Evolutionary conservation across 2,113 vertebrate genomes (phyloP), one percentile per base, ranked within the genome.

Genomic region (Cyanistes caeruleus): DNA sequence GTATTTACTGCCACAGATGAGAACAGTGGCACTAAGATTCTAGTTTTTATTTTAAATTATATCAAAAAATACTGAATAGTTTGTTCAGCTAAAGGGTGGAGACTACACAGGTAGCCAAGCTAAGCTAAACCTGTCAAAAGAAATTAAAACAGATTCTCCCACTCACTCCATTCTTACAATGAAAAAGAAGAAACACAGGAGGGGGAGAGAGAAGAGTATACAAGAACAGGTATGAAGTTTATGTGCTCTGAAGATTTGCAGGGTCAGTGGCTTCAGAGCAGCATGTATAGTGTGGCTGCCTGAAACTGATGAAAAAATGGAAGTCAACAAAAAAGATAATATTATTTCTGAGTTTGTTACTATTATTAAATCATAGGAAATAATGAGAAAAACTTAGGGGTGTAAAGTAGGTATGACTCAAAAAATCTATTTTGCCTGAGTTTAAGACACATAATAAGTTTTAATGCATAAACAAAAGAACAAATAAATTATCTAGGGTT

Each of bases 281-380:
- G 6, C 5, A 48, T 37, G 2, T 49, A 7, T 9, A 22, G 1
- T 20, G 13, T 8, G 10, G 2, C 10, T 79, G 16, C 3, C 19
- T 72, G 58, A 75, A 86, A 79, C 16, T 15, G 28, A 27, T 35
- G 7, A 67, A 70, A 44, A 13, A 21, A 17, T 44, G 11, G 6
- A 85, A 93, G 22, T 14, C 12, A 41, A 6, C 15, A 55, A 27
- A 39, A 53, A 33, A 31, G 16, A 6, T 10, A 9, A 58, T 63
- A 49, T 23, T 67, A 4, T 76, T 53, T 67, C 18, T 41, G 12
- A 3, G 6, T 53, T 84, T 72, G 21, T 41, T 84, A 21, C 16
- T 39, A 3, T 41, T 21, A 23, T 5, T 21, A 68, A 77, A 76
- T 77, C 8, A 51, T 14, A 37, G 2, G 3, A 60, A 78, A 51